Evolutionary conservation across 2,797 vertebrate genomes (phyloP), one percentile per base, ranked within the genome.

Genomic region (Myotis pilosus): DNA sequence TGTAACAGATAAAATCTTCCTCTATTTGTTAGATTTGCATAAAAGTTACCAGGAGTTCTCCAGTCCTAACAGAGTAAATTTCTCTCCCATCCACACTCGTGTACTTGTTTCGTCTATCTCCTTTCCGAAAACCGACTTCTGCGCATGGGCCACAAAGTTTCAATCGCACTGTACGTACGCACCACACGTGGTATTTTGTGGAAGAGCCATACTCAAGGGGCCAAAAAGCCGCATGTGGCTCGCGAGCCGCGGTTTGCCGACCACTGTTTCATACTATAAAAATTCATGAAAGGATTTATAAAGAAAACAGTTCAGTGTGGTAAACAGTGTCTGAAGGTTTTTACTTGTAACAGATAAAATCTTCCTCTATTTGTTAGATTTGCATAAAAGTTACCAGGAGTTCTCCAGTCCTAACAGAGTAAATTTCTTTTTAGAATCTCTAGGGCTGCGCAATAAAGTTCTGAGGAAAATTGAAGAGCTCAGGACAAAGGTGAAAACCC

Each of bases 391-490:
- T 76, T 0, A 76, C 16, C 60, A 44, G 36, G 71, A 82, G 55
- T 68, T 90, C 38, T 85, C 41, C 6, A 57, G 30, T 33, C 23
- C 44, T 95, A 47, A 95, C 4, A 16, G 60, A 30, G 2, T 9
- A 72, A 87, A 9, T 94, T 75, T 92, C 83, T 97, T 96, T 92
- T 92, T 96, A 99, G 99, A 99, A 85, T 99, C 99, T 13, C 96
- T 99, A 44, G 99, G 99, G 53, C 97, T 99, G 87, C 98, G 99
- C 64, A 98, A 97, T 96, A 99, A 99, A 98, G 84, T 99, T 81
- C 94, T 99, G 91, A 98, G 99, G 96, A 99, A 99, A 94, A 98
- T 99, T 53, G 99, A 99, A 96, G 99, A 99, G 84, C 97, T 99
- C 79, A 99, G 98, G 98, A 97, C 87, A 95, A 98, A 98, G 10